These are phyloP conservation scores for Thymelicus acteon DNA, from an alignment of 2,888 invertebrate species.

Conservation along the genomic window DNA sequence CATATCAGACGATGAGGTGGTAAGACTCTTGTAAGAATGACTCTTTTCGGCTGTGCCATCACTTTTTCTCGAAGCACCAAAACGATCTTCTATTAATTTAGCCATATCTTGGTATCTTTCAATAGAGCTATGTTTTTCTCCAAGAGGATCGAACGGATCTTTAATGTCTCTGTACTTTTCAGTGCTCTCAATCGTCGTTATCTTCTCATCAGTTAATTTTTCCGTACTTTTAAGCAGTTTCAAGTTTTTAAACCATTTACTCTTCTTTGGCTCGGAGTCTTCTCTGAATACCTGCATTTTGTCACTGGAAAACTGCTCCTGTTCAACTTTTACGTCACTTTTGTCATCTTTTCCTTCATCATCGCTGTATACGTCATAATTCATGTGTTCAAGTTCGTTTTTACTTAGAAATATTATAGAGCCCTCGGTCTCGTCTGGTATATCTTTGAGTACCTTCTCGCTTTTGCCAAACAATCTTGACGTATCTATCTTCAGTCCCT, in stretches of 20 bases:
- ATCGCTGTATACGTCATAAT: constrained; percentile 82
- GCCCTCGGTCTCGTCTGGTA: constrained; percentile 86
- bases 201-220: constrained; percentile 75
- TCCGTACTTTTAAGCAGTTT: constrained; percentile 80
- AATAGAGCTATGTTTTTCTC: constrained; percentile 88
- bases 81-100: constrained; percentile 88
- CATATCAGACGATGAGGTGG: constrained; percentile 83
- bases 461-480: constrained; percentile 80
- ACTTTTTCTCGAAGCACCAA: constrained; percentile 79
- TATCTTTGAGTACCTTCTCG: constrained; percentile 80
- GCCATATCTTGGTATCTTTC: constrained; percentile 90
- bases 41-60: constrained; percentile 80
- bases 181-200: constrained; percentile 68
- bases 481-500: constrained; percentile 79
- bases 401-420: constrained; percentile 88
- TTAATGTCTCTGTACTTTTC: constrained; percentile 75
- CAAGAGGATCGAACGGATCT: constrained; percentile 85
- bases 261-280: constrained; percentile 82
- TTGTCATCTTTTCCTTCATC: constrained; percentile 80
- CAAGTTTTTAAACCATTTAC: constrained; percentile 87
- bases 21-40: constrained; percentile 80
- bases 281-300: constrained; percentile 82
- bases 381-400: constrained; percentile 87
- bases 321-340: constrained; percentile 67
- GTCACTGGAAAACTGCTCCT: constrained; percentile 73